These are phyloP conservation scores for Bubo scandiacus DNA, from an alignment of 2,113 vertebrate genomes.

Conservation along the genomic window DNA sequence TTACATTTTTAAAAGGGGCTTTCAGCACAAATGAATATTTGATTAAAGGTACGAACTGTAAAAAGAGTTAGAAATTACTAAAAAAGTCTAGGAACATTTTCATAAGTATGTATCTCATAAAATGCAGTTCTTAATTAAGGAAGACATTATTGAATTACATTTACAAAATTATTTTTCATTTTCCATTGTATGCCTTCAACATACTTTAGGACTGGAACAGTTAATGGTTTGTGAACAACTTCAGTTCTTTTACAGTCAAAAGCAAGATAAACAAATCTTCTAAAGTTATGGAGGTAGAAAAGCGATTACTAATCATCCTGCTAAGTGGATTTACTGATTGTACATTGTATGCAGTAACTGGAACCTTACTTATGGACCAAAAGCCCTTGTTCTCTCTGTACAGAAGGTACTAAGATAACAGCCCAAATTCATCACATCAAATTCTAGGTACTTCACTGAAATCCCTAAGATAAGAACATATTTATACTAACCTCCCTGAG, in stretches of 20 bases:
- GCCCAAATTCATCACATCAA: not conserved
- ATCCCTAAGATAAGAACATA: not conserved
- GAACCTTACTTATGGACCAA: not conserved
- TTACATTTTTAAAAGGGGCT: not conserved
- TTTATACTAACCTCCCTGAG: not conserved
- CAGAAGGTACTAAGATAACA: not conserved
- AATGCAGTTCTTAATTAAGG: not conserved
- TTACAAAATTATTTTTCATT: not conserved
- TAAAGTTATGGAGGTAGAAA: not conserved
- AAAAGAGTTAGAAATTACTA: not conserved
- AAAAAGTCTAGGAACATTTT: not conserved
- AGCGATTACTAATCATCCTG: not conserved
- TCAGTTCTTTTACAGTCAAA: not conserved
- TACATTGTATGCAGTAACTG: not conserved
- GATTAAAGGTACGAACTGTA: not conserved
- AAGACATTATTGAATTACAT: not conserved
- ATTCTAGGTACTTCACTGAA: not conserved
- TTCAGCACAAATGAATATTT: not conserved
- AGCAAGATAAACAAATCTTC: not conserved
- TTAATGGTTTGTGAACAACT: not conserved
- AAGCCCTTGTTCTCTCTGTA: not conserved
- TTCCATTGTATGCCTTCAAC: not conserved
- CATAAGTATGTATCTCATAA: not conserved
- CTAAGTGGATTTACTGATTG: not conserved
- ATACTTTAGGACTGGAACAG: not conserved